phyloP scores from a whole-genome alignment of 2,797 vertebrate genomes.

The Poecilia picta region DNA sequence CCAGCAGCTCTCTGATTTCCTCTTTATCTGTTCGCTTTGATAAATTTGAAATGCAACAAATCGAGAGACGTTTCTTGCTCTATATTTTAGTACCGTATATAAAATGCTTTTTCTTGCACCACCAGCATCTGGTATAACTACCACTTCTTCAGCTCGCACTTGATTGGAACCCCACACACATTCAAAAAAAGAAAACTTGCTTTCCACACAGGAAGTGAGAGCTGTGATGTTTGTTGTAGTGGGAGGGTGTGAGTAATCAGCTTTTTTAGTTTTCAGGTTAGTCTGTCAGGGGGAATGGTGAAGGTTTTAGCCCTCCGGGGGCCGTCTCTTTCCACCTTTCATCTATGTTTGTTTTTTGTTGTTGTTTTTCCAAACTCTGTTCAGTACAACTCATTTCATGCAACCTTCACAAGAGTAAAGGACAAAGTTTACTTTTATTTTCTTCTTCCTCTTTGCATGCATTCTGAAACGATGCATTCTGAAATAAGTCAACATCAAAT shows the following conservation, averaged over 20 bases:
- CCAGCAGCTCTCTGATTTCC: not conserved
- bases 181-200: not conserved
- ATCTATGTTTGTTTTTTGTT: too few relatives aligned
- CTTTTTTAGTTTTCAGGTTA: not conserved
- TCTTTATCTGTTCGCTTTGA: not conserved
- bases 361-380: not conserved
- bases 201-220: conserved; percentile 44
- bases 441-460: not conserved
- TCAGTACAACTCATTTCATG: not conserved
- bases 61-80: not conserved
- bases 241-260: not conserved
- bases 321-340: not conserved
- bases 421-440: not conserved
- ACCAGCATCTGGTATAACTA: not conserved
- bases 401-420: not conserved
- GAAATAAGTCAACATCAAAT: not conserved
- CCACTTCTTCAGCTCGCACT: not conserved
- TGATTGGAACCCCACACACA: not conserved
- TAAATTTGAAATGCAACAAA: not conserved
- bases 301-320: not conserved
- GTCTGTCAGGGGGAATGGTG: not conserved
- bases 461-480: not conserved
- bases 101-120: not conserved
- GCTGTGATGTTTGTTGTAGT: not conserved
- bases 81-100: too few relatives aligned